These are phyloP conservation scores for Halichondria panicea DNA, from an alignment of 37 sponge, comb jelly and placozoan genomes.

Conservation along the genomic window DNA sequence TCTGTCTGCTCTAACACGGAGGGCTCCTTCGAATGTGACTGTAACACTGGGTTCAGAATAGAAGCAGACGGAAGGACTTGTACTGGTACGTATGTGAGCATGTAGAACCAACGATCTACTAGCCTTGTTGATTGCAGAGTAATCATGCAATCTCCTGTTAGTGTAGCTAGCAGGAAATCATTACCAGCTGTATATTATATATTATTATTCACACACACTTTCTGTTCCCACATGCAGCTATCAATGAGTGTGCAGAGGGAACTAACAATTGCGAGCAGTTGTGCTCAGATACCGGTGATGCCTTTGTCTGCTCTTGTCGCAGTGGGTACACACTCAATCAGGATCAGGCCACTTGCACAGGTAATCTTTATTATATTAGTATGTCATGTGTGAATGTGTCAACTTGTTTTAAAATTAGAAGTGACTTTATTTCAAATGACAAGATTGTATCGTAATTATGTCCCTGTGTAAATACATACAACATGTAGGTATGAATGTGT, in stretches of 20 bases:
- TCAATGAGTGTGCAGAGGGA: constrained; percentile 26
- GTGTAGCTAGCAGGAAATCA: not conserved
- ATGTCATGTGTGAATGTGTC: too few relatives aligned
- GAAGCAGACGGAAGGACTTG: constrained; percentile 14
- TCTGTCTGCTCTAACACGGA: constrained; percentile 17
- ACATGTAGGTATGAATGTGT: too few relatives aligned
- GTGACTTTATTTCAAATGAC: too few relatives aligned
- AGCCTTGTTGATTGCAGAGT: constrained; percentile 12
- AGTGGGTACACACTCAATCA: constrained; percentile 8
- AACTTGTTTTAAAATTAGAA: too few relatives aligned
- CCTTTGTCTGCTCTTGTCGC: constrained; percentile 22
- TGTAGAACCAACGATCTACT: constrained; percentile 1
- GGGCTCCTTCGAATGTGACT: constrained; percentile 33
- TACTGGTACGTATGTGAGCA: constrained; percentile 6
- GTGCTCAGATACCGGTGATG: constrained; percentile 21
- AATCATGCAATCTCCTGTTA: not conserved
- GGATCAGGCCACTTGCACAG: not conserved
- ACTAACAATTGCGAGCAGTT: constrained; percentile 10
- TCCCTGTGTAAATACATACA: too few relatives aligned
- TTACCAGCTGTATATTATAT: not conserved
- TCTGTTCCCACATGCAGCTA: constrained; percentile 13
- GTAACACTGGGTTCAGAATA: constrained; percentile 28
- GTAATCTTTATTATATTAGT: too few relatives aligned
- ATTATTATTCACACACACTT: not conserved
- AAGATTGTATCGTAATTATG: too few relatives aligned